These are phyloP conservation scores for Halichondria panicea DNA, from an alignment of 37 sponge, comb jelly and placozoan genomes.

Conservation along the genomic window DNA sequence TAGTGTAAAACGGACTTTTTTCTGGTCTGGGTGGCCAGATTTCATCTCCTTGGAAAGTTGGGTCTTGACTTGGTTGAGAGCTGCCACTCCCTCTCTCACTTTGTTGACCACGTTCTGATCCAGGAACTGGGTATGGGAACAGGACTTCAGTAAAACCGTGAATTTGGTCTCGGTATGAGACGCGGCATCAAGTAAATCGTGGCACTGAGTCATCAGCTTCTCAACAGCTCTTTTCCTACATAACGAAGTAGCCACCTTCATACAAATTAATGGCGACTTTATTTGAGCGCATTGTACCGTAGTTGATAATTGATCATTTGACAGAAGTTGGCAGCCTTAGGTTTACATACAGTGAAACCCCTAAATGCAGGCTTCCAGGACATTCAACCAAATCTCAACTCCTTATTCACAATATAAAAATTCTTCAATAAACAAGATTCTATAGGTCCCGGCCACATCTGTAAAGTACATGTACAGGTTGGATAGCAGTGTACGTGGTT, in stretches of 20 bases:
- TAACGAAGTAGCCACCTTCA: too few species aligned
- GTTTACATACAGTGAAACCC: too few species aligned
- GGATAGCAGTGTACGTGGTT: background rate
- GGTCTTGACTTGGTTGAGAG: background rate
- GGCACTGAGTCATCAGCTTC: background rate
- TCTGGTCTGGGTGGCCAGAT: background rate
- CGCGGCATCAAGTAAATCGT: background rate
- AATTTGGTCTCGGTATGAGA: background rate
- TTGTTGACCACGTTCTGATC: background rate
- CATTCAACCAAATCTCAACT: too few species aligned
- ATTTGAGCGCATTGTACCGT: too few species aligned
- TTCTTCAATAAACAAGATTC: too few species aligned
- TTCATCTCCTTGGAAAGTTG: background rate
- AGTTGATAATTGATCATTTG: too few species aligned
- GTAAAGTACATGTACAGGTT: background rate
- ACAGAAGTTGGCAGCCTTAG: too few species aligned
- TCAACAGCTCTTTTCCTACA: background rate
- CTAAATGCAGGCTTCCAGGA: too few species aligned
- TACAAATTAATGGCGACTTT: too few species aligned
- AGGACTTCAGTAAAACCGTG: background rate
- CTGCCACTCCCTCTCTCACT: background rate
- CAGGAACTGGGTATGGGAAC: constrained; percentile 18
- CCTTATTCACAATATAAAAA: too few species aligned
- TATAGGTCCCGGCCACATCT: too few species aligned
- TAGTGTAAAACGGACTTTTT: too few species aligned